Evolutionary conservation across 2,113 vertebrate genomes (phyloP), one percentile per base, ranked within the genome.

Genomic region (Fregetta grallaria): DNA sequence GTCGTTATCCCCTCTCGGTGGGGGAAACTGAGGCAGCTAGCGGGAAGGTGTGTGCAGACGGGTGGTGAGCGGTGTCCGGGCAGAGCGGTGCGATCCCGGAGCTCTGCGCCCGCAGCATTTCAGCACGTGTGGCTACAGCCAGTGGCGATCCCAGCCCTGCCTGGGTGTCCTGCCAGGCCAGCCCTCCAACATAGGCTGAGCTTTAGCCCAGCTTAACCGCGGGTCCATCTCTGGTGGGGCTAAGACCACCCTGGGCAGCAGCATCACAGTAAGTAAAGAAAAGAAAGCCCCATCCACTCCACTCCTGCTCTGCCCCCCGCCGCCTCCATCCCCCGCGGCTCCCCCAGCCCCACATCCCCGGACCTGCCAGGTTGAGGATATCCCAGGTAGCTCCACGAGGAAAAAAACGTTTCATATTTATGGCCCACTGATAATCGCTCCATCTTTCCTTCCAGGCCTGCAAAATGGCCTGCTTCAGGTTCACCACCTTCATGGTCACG

Each of bases 401-500:
- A 53, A 99, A 99, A 97, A 99, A 99, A 71, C 98, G 99, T 97
- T 99, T 99, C 97, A 99, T 99, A 89, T 99, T 99, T 74, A 99
- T 98, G 47, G 99, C 99, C 99, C 99, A 99, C 18, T 99, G 99
- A 61, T 99, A 99, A 94, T 99, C 99, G 91, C 98, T 99, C 99
- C 99, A 99, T 15, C 99, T 98, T 94, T 99, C 99, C 94, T 99
- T 99, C 99, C 99, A 99, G 45, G 99, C 99, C 97, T 99, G 99
- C 62, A 99, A 98, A 84, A 99, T 99, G 92, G 99, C 99, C 98
- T 99, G 99, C 90, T 99, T 99, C 94, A 99, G 97, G 95, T 99
- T 99, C 58, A 99, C 99, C 95, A 99, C 99, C 98, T 99, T 99
- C 99, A 99, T 99, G 87, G 87, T 90, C 22, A 8, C 53, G 13